These are phyloP conservation scores for Pristionchus mayeri DNA, from an alignment of 2,888 invertebrate genomes.

Conservation along the genomic window DNA sequence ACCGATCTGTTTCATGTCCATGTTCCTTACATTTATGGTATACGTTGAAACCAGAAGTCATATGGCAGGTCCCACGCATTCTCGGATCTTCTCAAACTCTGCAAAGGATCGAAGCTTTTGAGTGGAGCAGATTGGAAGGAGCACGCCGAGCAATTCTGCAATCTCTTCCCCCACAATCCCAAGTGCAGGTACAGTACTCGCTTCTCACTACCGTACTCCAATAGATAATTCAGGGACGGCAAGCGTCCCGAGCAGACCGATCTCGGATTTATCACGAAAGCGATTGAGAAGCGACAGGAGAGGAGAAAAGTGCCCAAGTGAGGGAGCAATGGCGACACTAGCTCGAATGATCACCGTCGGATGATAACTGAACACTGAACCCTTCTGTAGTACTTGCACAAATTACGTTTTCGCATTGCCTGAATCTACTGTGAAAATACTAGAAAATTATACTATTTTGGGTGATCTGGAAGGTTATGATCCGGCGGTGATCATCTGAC, in stretches of 20 bases:
- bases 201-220: not conserved
- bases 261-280: not conserved
- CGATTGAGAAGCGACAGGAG: slow-evolving; percentile 16
- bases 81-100: slow-evolving; percentile 2
- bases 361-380: too few relatives aligned
- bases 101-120: not conserved
- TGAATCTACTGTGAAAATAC: too few relatives aligned
- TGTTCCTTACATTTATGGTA: too few relatives aligned
- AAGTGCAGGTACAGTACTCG: slow-evolving; percentile 37
- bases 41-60: not conserved
- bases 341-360: too few relatives aligned
- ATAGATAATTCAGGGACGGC: slow-evolving; percentile 26
- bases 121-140: slow-evolving; percentile 38
- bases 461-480: too few relatives aligned
- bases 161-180: slow-evolving; percentile 19
- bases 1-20: too few relatives aligned
- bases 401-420: too few relatives aligned
- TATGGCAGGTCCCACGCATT: slow-evolving; percentile 41
- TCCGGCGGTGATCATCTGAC: too few relatives aligned
- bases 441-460: too few relatives aligned
- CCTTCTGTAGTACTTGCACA: too few relatives aligned
- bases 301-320: slow-evolving; percentile 32
- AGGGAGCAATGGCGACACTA: too few relatives aligned
- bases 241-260: not conserved
- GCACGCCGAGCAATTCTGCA: slow-evolving; percentile 45